Base-by-base conservation (phyloP, 2,113 vertebrate genomes). In the Thymallus thymallus region DNA sequence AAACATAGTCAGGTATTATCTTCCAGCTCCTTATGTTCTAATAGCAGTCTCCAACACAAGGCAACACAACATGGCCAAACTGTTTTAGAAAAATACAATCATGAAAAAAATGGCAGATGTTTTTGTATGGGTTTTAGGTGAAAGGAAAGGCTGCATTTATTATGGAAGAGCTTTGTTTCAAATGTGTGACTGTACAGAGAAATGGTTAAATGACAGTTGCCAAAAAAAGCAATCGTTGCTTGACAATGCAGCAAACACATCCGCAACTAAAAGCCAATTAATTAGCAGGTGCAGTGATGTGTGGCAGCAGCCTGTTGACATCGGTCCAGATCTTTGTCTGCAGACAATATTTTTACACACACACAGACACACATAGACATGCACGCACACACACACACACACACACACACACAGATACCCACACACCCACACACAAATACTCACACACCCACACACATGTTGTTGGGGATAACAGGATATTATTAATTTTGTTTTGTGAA, bases 221-320 rank as follows among this genome's bases (percentile, higher is more conserved):
- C 86, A 88, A 76, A 89, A 89, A 76, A 35, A 68, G 77, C 82
- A 74, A 56, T 77, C 76, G 82, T 86, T 87, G 87, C 87, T 88
- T 91, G 91, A 91, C 89, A 90, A 92, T 88, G 89, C 84, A 87
- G 87, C 87, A 89, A 91, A 90, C 89, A 92, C 84, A 90, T 86
- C 84, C 86, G 75, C 87, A 71, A 91, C 89, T 90, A 93, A 92
- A 91, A 91, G 91, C 91, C 91, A 92, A 92, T 93, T 92, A 93
- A 93, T 93, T 93, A 92, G 89, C 87, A 82, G 77, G 81, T 82
- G 91, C 91, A 90, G 87, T 88, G 88, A 90, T 91, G 92, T 92
- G 91, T 93, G 87, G 87, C 89, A 88, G 89, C 89, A 91, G 90
- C 87, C 91, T 92, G 89, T 92, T 93, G 92, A 92, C 92, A 91